Conservation (phyloP, 2,113 vertebrate species). For the Gnathonemus echidnorhynchus region DNA sequence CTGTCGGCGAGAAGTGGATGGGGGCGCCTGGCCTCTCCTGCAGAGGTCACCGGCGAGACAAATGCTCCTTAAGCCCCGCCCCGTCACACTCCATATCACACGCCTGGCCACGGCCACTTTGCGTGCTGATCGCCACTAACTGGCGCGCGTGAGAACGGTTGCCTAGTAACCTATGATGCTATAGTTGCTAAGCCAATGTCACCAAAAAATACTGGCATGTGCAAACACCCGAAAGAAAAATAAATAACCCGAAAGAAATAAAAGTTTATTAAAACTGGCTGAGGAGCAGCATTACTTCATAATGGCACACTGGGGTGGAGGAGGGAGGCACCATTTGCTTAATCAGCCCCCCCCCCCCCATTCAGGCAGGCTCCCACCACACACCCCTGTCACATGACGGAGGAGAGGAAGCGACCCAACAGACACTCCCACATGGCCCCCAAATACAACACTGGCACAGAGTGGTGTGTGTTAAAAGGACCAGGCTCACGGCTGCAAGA, state of each 20-base stretch:
- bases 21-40: background rate
- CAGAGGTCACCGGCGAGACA: background rate
- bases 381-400: background rate
- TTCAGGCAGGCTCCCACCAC: background rate
- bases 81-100: background rate
- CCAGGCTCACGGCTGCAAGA: no score
- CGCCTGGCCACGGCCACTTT: background rate
- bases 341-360: background rate
- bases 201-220: background rate
- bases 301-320: background rate
- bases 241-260: background rate
- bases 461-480: background rate
- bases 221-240: background rate
- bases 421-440: background rate
- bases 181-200: background rate
- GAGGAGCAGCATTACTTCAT: background rate
- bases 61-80: background rate
- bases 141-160: background rate
- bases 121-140: background rate
- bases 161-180: background rate
- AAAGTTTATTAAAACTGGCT: background rate
- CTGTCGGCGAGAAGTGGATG: background rate
- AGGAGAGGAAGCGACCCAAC: background rate
- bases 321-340: background rate
- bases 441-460: background rate